A percentile compares a stretch with the other conserved stretches of the same genome.
Evolutionary conservation across 2,888 invertebrate species (phyloP).

Genomic region (Unio delphinus): DNA sequence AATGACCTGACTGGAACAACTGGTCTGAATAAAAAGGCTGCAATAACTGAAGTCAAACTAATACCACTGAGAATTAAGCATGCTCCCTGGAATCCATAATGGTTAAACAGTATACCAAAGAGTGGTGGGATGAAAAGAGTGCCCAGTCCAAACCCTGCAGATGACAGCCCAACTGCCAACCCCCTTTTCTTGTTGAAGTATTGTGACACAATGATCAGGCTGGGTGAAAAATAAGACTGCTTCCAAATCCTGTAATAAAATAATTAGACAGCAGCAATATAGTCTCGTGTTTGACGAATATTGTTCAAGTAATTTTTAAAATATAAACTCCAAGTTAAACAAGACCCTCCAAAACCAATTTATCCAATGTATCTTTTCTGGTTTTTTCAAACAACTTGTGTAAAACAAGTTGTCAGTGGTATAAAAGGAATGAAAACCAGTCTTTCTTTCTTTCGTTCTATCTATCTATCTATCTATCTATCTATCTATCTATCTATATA

Average conservation of each 20-base stretch:
- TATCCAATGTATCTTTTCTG: neutral
- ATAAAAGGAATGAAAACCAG: too few species aligned
- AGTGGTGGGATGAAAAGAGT: conserved; percentile 51
- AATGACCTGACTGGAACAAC: conserved; percentile 21
- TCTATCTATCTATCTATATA: too few species aligned
- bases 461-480: too few species aligned
- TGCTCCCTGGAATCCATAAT: conserved; percentile 48
- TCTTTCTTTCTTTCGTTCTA: too few species aligned
- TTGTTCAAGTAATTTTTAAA: too few species aligned
- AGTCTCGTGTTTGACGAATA: neutral
- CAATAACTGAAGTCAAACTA: conserved; percentile 41
- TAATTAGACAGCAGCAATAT: neutral
- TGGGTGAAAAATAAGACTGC: conserved; percentile 50
- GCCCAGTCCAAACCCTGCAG: conserved; percentile 58
- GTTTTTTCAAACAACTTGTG: neutral
- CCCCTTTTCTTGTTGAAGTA: conserved; percentile 59
- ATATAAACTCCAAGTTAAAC: too few species aligned
- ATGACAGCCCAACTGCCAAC: conserved; percentile 48
- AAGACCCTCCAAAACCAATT: too few species aligned
- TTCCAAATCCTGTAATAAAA: conserved; percentile 48
- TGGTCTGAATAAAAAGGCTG: conserved; percentile 50
- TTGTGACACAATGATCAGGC: conserved; percentile 46
- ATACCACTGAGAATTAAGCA: conserved; percentile 49
- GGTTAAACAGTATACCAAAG: conserved; percentile 41
- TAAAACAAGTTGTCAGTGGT: too few species aligned